Conservation (phyloP, 2,888 invertebrate genomes). For the Drosophila longiperda region DNA sequence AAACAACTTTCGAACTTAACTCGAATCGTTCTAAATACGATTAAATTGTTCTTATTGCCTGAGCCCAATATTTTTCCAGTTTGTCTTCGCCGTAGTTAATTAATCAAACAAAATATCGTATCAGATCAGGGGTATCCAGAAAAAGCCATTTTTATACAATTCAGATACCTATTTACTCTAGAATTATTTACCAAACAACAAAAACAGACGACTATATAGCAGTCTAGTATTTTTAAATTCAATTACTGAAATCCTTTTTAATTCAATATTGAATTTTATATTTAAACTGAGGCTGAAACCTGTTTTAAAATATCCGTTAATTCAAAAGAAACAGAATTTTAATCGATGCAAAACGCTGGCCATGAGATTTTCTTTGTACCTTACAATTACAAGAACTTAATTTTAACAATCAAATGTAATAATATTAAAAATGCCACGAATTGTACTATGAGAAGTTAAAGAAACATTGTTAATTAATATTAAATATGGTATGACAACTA, state of each 20-base stretch:
- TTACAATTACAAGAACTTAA: conserved; percentile 50
- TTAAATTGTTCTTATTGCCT: conserved; percentile 19
- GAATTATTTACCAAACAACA: not conserved
- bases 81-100: conserved; percentile 11
- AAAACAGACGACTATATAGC: conserved; percentile 2
- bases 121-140: not conserved
- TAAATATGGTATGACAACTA: conserved; percentile 56
- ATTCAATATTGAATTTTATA: not conserved
- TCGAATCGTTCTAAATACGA: not conserved
- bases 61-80: conserved; percentile 2
- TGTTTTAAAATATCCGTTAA: not conserved
- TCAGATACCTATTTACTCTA: conserved; percentile 13
- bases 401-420: conserved; percentile 45
- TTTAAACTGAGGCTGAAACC: not conserved
- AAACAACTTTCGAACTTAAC: conserved; percentile 2
- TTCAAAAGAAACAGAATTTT: conserved; percentile 9
- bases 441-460: conserved; percentile 56
- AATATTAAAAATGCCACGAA: conserved; percentile 58
- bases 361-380: conserved; percentile 72
- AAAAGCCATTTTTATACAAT: conserved; percentile 6
- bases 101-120: conserved; percentile 4
- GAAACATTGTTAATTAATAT: conserved; percentile 69
- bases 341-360: conserved; percentile 46
- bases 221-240: not conserved
- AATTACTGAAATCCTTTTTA: not conserved